These are phyloP conservation scores for Gortyna flavago DNA, from an alignment of 2,888 invertebrate genomes.

Conservation along the genomic window DNA sequence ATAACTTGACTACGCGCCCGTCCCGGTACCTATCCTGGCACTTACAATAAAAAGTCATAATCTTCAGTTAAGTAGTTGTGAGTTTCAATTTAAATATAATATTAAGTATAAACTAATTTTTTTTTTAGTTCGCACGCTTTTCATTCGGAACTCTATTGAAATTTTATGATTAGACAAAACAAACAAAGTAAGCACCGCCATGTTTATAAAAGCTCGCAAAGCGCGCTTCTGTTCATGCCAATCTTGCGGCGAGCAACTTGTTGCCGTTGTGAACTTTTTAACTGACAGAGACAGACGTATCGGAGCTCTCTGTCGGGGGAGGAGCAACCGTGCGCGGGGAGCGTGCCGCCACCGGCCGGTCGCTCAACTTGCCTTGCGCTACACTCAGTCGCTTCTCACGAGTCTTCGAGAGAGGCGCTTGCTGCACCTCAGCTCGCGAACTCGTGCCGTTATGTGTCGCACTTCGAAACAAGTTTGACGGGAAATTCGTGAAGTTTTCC, in stretches of 20 bases:
- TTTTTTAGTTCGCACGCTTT: constrained; percentile 75
- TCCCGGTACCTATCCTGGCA: not conserved
- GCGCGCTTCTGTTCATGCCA: constrained; percentile 90
- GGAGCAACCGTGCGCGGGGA: constrained; percentile 87
- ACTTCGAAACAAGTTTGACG: constrained; percentile 90
- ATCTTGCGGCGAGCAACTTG: constrained; percentile 89
- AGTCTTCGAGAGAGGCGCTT: constrained; percentile 76
- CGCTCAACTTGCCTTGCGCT: constrained; percentile 84
- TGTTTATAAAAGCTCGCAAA: constrained; percentile 90
- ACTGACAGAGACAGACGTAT: constrained; percentile 79
- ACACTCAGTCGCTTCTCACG: constrained; percentile 83
- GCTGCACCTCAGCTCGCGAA: constrained; percentile 73
- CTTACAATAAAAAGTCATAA: not conserved
- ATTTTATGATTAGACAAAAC: constrained; percentile 88
- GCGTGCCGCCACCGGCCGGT: constrained; percentile 82
- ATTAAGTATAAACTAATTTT: constrained; percentile 23
- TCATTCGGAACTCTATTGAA: constrained; percentile 80
- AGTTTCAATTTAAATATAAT: constrained; percentile 19
- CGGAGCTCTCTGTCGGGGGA: constrained; percentile 85
- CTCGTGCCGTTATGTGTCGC: constrained; percentile 88
- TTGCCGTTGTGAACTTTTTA: constrained; percentile 89
- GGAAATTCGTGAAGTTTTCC: constrained; percentile 89
- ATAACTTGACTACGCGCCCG: not conserved
- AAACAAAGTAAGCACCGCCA: constrained; percentile 88
- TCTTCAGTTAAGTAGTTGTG: constrained; percentile 1